Base-by-base conservation (phyloP, 2,113 vertebrate species). In the Aspidoscelis tigris region DNA sequence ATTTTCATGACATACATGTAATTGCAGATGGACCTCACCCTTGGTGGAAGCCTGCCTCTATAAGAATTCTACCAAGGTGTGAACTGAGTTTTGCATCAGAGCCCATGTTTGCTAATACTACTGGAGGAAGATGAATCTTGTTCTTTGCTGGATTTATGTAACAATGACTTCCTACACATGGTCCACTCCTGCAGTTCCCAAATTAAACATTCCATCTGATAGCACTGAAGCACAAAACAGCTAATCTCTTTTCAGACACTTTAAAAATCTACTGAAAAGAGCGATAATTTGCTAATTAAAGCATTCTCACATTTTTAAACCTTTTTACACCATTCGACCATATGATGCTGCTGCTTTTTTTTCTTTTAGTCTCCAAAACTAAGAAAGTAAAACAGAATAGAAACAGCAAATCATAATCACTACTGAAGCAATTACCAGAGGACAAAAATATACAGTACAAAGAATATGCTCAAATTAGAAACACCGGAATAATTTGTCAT, bases 201-300 rank as follows among this genome's bases (percentile, higher is more conserved):
- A 90, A 72, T 87, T 90, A 83, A 91, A 58, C 74, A 76, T 90
- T 92, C 89, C 50, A 92, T 92, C 84, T 92, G 86, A 87, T 81
- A 64, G 86, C 70, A 90, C 89, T 86, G 88, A n/a, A 72, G 89
- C 87, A 91, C 78, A 76, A 83, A 86, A 89, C 90, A 91, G 76
- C 65, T 88, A 53, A 78, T 89, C 90, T 66, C 86, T 92, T 92
- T 88, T 86, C 90, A 83, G 75, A 92, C 87, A 81, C 72, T 88
- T 93, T 88, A 39, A 58, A 87, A 41, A 84, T 92, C 78, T 64
- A 82, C 22, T 87, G 82, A 86, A 90, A 89, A 18, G 58, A 87
- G 90, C 78, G 69, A 89, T 90, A 92, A 93, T 92, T 93, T 83
- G 75, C 65, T 92, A 87, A 89, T 89, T 91, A 86, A 92, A 90